Base-by-base conservation (phyloP, 2,888 invertebrate genomes). In the Scaptodrosophila latifasciaeformis region DNA sequence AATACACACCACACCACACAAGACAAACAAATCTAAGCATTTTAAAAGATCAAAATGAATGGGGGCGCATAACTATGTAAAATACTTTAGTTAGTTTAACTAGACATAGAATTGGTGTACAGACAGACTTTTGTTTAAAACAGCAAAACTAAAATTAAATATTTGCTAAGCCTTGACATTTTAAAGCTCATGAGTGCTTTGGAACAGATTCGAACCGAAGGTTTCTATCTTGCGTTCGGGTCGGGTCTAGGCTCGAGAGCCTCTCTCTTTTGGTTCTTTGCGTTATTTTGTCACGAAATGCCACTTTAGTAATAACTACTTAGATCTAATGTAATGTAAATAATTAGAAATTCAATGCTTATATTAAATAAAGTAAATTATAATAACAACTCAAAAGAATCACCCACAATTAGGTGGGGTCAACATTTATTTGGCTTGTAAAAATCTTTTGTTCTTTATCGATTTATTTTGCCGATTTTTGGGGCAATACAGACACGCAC, bases 401-500 rank as follows among this genome's bases (percentile, higher is more conserved):
- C 4, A n/a, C n/a, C n/a, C 7, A 24, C 24, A 24, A 24, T 24
- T 37, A 15, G 17, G 37, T 37, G 5, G 13, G 18, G 15, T 18
- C 17, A n/a, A n/a, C n/a, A n/a, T 37, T 17, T 17, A 9, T 35
- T 37, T 17, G 17, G 17, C 37, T 37, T 37, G 10, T 15, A 37
- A 37, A 37, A 17, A 13, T 37, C 37, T 13, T 37, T 37, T 17
- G 37, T 13, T 35, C 7, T 35, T n/a, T n/a, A n/a, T n/a, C n/a
- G n/a, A n/a, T n/a, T 47, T 30, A 29, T 40, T 42, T 27, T 40
- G 18, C 10, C 9, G 49, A 17, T 44, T 67, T 63, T 55, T 51
- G 12, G 19, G 67, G 66, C 66, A 61, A 49, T 60, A 57, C 21
- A 49, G 39, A 46, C 24, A 56, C 71, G 62, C 62, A 72, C 70